A percentile compares a stretch with the other conserved stretches of the same genome.
Conservation (phyloP, 1,140 invertebrate species). For the Frieseomelitta varia region DNA sequence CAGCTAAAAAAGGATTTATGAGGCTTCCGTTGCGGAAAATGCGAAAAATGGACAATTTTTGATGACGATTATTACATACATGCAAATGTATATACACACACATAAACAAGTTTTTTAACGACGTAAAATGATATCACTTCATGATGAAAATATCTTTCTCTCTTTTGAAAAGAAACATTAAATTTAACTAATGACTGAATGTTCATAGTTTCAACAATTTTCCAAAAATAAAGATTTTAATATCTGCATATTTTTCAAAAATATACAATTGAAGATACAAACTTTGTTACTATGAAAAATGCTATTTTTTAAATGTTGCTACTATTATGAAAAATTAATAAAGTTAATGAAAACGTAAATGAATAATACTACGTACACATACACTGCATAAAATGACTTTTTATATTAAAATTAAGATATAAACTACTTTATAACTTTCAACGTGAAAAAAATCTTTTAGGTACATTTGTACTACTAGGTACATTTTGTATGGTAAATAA, state of each 20-base stretch:
- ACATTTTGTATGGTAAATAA: too few relatives aligned
- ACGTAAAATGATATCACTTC: not conserved
- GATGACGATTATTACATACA: not conserved
- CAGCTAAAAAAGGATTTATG: too few relatives aligned
- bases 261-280: not conserved
- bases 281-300: not conserved
- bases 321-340: too few relatives aligned
- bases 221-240: not conserved
- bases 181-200: not conserved
- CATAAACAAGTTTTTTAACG: not conserved
- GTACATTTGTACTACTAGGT: too few relatives aligned
- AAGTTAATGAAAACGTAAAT: too few relatives aligned
- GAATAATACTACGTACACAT: not conserved
- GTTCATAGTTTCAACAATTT: not conserved
- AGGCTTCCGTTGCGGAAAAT: not conserved
- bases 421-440: not conserved
- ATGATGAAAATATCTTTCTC: not conserved
- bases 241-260: not conserved
- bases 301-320: too few relatives aligned
- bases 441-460: not conserved
- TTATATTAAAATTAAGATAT: not conserved
- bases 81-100: not conserved
- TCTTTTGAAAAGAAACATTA: too few relatives aligned
- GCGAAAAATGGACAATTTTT: not conserved
- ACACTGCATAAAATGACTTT: too few relatives aligned